These are phyloP conservation scores for Odontocolon sp. DNA, from an alignment of 2,888 invertebrate species.

Conservation along the genomic window DNA sequence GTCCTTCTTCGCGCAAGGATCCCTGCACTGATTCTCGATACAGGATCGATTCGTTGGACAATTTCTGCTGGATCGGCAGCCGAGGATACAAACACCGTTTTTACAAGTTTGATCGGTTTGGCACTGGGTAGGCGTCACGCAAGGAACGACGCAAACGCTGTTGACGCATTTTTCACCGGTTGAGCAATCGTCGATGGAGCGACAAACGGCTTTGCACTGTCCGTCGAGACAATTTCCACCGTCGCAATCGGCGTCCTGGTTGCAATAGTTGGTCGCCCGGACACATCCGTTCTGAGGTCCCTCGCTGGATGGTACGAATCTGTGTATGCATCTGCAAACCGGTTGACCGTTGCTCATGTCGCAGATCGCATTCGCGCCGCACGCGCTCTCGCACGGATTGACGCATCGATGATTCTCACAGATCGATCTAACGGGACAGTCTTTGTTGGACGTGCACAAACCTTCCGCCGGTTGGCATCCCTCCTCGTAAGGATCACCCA, in stretches of 20 bases:
- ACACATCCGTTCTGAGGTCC: slow-evolving; percentile 87
- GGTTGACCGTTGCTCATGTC: slow-evolving; percentile 89
- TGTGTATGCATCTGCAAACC: slow-evolving; percentile 89
- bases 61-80: slow-evolving; percentile 92
- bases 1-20: slow-evolving; percentile 89
- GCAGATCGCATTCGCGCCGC: slow-evolving; percentile 92
- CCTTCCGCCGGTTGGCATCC: slow-evolving; percentile 92
- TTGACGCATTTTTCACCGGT: slow-evolving; percentile 89
- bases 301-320: slow-evolving; percentile 87
- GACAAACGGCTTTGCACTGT: slow-evolving; percentile 92
- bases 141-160: slow-evolving; percentile 90
- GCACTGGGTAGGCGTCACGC: slow-evolving; percentile 91
- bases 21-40: slow-evolving; percentile 91
- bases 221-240: slow-evolving; percentile 91
- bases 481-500: slow-evolving; percentile 88
- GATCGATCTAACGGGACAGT: slow-evolving; percentile 89
- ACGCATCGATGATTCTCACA: slow-evolving; percentile 88
- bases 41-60: slow-evolving; percentile 90
- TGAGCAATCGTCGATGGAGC: slow-evolving; percentile 89
- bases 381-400: slow-evolving; percentile 91
- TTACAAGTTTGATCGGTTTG: slow-evolving; percentile 90
- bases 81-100: slow-evolving; percentile 89
- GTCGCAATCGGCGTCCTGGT: slow-evolving; percentile 88
- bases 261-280: slow-evolving; percentile 86
- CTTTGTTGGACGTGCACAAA: slow-evolving; percentile 88